Percentiles rank a stretch among this genome's conserved stretches.
Evolutionary conservation across 2,797 vertebrate genomes (phyloP).

Genomic region (Gambelia wislizenii): DNA sequence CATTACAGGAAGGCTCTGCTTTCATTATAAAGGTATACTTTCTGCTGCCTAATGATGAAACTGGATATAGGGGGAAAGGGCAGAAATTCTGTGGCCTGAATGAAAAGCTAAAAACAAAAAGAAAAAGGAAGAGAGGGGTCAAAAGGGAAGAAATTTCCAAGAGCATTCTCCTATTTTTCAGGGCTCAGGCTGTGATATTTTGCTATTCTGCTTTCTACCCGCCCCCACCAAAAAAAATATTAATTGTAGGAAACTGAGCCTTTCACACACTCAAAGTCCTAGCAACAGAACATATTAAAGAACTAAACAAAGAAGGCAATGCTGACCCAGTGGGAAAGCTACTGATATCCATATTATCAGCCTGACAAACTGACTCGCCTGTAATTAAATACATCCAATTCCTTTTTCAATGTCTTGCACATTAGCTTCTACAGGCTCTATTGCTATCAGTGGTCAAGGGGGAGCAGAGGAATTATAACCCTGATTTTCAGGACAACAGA

Average conservation of each 20-base stretch:
- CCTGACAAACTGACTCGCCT: conserved; percentile 48
- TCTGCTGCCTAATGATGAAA: conserved; percentile 27
- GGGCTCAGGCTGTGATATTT: conserved; percentile 24
- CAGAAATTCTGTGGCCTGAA: conserved; percentile 40
- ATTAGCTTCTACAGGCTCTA: conserved; percentile 53
- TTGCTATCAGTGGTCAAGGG: conserved; percentile 42
- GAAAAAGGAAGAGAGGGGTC: conserved; percentile 39
- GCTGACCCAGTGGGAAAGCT: conserved; percentile 31
- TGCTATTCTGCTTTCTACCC: conserved; percentile 34
- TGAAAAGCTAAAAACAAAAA: conserved; percentile 13
- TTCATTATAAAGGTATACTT: neutral
- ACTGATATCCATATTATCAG: conserved; percentile 55
- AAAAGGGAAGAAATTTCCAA: conserved; percentile 32
- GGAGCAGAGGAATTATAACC: neutral
- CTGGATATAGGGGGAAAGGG: neutral
- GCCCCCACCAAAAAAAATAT: conserved; percentile 36
- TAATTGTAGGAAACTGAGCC: conserved; percentile 58
- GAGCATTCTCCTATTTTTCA: conserved; percentile 34
- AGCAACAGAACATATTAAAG: conserved; percentile 62
- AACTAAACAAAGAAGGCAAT: conserved; percentile 52
- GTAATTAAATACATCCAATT: conserved; percentile 68
- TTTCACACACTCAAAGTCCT: conserved; percentile 37
- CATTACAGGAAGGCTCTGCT: conserved; percentile 17
- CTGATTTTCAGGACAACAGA: conserved; percentile 2
- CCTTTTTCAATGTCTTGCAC: conserved; percentile 60